Evolutionary conservation across 2,797 vertebrate species (phyloP), one percentile per base, ranked within the genome.

Genomic region (Glyptemys insculpta): DNA sequence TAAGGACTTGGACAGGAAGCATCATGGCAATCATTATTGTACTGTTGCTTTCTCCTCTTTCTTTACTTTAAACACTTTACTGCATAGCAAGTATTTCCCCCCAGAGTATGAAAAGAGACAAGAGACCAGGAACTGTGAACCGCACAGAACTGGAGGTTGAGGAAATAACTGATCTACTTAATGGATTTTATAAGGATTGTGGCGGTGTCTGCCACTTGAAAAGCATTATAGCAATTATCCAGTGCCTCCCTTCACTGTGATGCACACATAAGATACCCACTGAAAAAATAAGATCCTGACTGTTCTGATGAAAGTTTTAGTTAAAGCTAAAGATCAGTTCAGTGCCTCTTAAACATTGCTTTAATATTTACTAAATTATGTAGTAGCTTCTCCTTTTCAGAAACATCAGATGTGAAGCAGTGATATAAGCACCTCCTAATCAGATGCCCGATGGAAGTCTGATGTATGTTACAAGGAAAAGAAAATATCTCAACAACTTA

Each of bases 1-100:
- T 37, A 56, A 62, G 14, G 0, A 0, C 88, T 89, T 94, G 80
- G 84, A 94, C 96, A 94, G 89, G 86, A 96, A 95, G 82, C 59
- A 41, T 93, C 90, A 72, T 90, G 90, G 74, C 93, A 95, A 92
- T 96, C 94, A 92, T 84, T 87, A 74, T 92, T 96, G 95, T 41
- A 86, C 89, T 91, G 89, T 4, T 78, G 68, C 79, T 85, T 93
- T 91, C 72, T 96, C 44, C 18, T 84, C 78, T 95, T 87, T 89
- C 85, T 89, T 89, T 92, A 53, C 56, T 85, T 95, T 90, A 92
- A 82, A 88, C 91, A 87, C 90, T 76, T 88, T 86, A 56, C 34
- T 92, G 86, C 83, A 91, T 56, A 84, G 23, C 5, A 52, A 93
- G 54, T 68, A 80, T 90, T 94, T 94, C 88, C 94, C 85, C 86